Base-by-base conservation (phyloP, 2,797 vertebrate genomes). In the Myotis planiceps region DNA sequence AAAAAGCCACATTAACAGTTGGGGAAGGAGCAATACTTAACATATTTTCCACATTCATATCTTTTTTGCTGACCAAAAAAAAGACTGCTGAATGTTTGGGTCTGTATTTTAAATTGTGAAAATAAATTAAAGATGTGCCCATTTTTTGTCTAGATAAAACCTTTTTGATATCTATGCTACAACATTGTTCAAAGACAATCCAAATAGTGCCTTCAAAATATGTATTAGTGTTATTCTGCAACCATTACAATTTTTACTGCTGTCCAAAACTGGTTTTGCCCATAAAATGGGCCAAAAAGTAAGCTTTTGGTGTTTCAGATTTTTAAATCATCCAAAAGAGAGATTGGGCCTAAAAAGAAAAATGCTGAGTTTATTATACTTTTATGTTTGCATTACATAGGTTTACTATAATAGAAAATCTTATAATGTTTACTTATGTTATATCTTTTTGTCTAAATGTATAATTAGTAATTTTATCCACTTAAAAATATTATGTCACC, bases 401-500 rank as follows among this genome's bases (percentile, higher is more conserved):
- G 27, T 94, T 92, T 90, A 86, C 53, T 81, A n/a, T 63, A 94
- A 86, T 85, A 82, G 91, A 93, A 91, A 27, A 29, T 53, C 49
- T 82, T 39, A 68, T 12, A 94, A 63, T 42, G 88, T 23, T 45
- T 37, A 25, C 19, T 95, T 94, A 68, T 95, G 88, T 76, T 65
- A 37, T 23, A 71, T 92, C 72, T 76, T 47, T 96, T 68, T 72
- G 94, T 95, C 81, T 49, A 94, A 95, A 89, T 88, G 83, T 58
- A n/a, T 80, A 97, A 96, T 98, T 97, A 97, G 68, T 83, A 96
- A 74, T 95, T 90, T 96, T 85, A 92, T 83, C 76, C 65, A 65
- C 49, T 65, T 85, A 76, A 97, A 97, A 92, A 86, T 84, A 95
- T 93, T 97, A 89, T 96, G 96, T 98, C 97, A 92, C 92, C 97